Evolutionary conservation across 2,797 vertebrate genomes (phyloP).

Genomic region (Micrastur ruficollis): DNA sequence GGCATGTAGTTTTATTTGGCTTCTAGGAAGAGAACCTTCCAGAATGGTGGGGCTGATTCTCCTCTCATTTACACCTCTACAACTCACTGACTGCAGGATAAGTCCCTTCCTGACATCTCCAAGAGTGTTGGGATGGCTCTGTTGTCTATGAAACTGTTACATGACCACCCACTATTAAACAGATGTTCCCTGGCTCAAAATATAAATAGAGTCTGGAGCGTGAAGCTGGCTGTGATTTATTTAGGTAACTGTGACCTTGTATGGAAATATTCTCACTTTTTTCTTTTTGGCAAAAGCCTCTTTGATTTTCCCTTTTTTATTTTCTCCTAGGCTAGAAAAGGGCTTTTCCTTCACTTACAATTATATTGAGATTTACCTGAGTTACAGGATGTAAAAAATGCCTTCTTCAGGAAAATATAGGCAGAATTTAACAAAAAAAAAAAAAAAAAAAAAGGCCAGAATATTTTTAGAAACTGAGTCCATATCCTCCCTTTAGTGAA

Average conservation of each 20-base stretch:
- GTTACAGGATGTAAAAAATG: neutral
- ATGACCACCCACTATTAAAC: constrained; percentile 66
- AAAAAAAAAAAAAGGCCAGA: accelerated
- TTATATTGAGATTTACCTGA: constrained; percentile 30
- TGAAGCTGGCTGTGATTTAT: constrained; percentile 63
- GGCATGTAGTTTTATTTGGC: neutral
- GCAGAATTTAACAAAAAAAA: neutral
- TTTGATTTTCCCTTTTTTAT: constrained; percentile 10
- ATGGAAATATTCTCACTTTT: constrained; percentile 32
- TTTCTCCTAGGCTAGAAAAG: neutral
- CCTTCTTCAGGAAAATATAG: neutral
- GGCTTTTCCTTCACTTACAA: neutral
- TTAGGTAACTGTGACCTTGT: constrained; percentile 62
- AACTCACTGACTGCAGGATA: neutral
- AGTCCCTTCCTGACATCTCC: constrained; percentile 1
- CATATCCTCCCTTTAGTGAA: neutral
- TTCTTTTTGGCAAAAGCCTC: neutral
- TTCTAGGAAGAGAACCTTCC: neutral
- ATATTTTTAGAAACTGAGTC: neutral
- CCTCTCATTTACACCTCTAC: neutral
- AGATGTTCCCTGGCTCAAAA: constrained; percentile 61
- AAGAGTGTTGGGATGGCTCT: neutral
- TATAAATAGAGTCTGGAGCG: constrained; percentile 54
- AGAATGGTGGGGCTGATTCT: neutral
- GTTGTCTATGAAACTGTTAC: constrained; percentile 41